A percentile compares a stretch with the other conserved stretches of the same genome.
phyloP scores from a whole-genome alignment of 2,888 invertebrate genomes.

The Rhopalosiphum nymphaeae region DNA sequence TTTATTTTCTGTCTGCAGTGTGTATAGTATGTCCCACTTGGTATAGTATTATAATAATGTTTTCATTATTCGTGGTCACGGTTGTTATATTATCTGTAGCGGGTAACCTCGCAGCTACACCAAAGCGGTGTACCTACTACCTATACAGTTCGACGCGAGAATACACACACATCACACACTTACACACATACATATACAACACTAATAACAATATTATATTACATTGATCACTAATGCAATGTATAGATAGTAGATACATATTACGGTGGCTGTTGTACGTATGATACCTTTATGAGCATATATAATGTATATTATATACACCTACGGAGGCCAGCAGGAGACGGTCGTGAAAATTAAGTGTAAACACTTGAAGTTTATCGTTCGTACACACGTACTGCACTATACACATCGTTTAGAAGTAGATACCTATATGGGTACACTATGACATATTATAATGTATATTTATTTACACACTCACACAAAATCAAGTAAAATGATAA shows the following conservation, averaged over 20 bases:
- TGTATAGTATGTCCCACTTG: neutral
- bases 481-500: neutral
- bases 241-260: neutral
- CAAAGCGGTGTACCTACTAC: neutral
- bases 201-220: neutral
- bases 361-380: neutral
- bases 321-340: neutral
- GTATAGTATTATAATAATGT: neutral
- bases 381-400: neutral
- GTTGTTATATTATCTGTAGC: neutral
- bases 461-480: neutral
- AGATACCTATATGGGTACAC: neutral
- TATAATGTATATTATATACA: neutral
- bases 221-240: neutral
- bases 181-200: neutral
- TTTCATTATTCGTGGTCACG: constrained; percentile 2
- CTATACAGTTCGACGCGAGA: neutral
- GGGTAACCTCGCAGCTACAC: neutral
- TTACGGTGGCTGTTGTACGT: neutral
- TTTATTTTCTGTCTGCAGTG: neutral
- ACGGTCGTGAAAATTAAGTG: neutral
- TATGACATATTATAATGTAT: neutral
- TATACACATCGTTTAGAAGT: neutral
- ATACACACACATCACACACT: neutral
- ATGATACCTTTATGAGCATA: neutral